Conservation (phyloP, 2,113 vertebrate species). For the Propithecus coquereli region DNA sequence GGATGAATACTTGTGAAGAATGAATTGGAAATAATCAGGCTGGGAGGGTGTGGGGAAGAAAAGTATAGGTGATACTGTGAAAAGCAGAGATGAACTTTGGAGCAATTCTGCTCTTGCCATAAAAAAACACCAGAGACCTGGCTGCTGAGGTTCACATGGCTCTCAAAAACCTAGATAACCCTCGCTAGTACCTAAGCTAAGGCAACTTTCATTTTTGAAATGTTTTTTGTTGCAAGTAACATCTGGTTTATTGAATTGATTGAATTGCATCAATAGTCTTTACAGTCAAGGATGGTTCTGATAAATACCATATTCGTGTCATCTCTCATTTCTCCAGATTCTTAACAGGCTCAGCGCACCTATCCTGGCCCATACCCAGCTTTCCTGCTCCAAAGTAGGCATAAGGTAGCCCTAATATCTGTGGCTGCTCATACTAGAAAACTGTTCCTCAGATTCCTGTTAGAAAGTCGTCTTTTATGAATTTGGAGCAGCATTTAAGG, state of each 20-base stretch:
- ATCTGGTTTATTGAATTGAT: background rate
- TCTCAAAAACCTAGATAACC: background rate
- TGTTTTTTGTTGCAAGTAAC: background rate
- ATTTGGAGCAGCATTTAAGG: background rate
- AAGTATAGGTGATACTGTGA: background rate
- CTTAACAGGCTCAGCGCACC: no score
- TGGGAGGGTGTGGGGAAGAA: background rate
- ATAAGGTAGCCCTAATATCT: background rate
- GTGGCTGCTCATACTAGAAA: background rate
- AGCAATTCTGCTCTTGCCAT: background rate
- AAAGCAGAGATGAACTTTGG: background rate
- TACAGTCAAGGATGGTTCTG: background rate
- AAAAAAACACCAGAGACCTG: background rate
- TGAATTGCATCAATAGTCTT: background rate
- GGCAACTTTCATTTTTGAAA: background rate
- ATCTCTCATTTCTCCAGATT: background rate
- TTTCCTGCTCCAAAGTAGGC: background rate
- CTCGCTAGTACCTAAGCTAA: background rate
- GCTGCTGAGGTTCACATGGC: background rate
- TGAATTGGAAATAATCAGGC: conserved; percentile 27
- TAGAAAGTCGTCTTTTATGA: background rate
- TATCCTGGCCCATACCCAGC: background rate
- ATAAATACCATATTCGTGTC: background rate
- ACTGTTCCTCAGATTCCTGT: background rate
- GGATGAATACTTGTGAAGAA: conserved; percentile 57